phyloP scores from a whole-genome alignment of 1,140 invertebrate species.

The Propsilocerus akamusi region DNA sequence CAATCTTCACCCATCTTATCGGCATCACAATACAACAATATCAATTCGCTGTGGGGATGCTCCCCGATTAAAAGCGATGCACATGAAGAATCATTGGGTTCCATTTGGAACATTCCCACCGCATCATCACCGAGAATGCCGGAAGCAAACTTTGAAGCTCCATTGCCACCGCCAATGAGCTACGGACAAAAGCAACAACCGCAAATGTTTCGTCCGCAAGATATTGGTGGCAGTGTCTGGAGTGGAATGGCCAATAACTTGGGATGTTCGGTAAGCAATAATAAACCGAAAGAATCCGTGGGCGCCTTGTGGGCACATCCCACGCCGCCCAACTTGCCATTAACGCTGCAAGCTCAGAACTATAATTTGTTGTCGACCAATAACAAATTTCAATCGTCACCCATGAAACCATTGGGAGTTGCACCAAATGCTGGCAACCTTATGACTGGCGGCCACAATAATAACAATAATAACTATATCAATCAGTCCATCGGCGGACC shows the following conservation, averaged over 20 bases:
- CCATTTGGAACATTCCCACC: background rate
- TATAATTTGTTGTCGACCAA: background rate
- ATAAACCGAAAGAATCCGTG: background rate
- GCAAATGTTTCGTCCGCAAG: background rate
- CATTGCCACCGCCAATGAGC: background rate
- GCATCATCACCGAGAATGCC: background rate
- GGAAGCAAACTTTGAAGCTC: background rate
- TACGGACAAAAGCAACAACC: background rate
- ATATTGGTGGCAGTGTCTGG: background rate
- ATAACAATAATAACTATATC: slow-evolving; percentile 23
- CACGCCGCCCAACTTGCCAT: background rate
- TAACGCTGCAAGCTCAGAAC: background rate
- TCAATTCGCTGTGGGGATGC: background rate
- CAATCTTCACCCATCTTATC: slow-evolving; percentile 14
- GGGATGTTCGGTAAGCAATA: background rate
- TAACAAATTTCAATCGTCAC: slow-evolving; percentile 2
- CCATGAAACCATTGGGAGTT: background rate
- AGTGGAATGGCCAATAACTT: background rate
- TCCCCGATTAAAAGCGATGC: background rate
- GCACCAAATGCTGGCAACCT: slow-evolving; percentile 13
- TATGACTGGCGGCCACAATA: background rate
- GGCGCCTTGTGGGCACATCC: slow-evolving; percentile 2
- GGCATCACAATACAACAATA: background rate
- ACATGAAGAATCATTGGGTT: background rate
- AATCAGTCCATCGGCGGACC: slow-evolving; percentile 15